Conservation (phyloP, 2,797 vertebrate genomes). For the Brachyrhaphis roseni region DNA sequence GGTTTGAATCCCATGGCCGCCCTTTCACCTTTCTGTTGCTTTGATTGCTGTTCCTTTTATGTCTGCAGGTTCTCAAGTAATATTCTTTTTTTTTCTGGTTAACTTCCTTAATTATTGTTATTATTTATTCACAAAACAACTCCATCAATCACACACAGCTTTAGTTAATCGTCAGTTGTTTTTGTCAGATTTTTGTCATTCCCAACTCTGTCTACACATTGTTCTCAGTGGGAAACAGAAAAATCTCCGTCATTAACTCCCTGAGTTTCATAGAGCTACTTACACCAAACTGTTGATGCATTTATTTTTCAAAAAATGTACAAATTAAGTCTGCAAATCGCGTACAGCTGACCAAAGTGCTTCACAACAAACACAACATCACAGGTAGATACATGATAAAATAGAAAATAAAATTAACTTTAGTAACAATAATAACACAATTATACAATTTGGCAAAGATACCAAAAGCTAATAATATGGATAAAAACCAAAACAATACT, state of each 20-base stretch:
- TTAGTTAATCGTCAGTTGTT: too few relatives aligned
- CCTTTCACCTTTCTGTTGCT: neutral
- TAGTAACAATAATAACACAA: too few relatives aligned
- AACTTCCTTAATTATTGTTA: neutral
- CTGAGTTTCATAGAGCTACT: neutral
- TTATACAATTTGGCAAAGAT: too few relatives aligned
- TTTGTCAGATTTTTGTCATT: neutral
- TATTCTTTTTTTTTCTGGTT: neutral
- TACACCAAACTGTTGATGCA: neutral
- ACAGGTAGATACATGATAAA: too few relatives aligned
- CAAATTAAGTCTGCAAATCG: too few relatives aligned
- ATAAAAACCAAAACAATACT: too few relatives aligned
- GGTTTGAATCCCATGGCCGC: too few relatives aligned
- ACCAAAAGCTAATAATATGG: too few relatives aligned
- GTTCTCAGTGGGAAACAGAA: neutral
- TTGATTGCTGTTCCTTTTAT: neutral
- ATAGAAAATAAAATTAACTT: too few relatives aligned
- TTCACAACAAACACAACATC: too few relatives aligned
- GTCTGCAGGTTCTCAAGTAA: neutral
- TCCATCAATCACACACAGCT: neutral
- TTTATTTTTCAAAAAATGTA: neutral
- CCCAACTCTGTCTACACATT: neutral
- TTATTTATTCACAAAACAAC: neutral
- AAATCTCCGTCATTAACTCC: neutral
- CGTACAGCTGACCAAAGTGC: too few relatives aligned